Conservation (phyloP, 2,113 vertebrate genomes). For the Penelope pileata region DNA sequence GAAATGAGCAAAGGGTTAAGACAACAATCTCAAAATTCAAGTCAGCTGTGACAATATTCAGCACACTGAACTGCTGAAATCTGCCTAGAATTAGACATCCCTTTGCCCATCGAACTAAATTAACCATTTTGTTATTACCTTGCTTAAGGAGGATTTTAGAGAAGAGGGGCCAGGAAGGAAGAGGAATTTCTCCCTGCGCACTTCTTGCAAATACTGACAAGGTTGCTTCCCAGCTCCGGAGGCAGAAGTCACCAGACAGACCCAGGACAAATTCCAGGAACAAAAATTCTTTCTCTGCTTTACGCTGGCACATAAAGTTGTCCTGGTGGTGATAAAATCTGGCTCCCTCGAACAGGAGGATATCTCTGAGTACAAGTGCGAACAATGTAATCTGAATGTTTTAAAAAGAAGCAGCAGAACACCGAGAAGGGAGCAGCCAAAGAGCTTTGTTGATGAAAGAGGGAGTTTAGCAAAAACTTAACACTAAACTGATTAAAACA, state of each 20-base stretch:
- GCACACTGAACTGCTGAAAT: slow-evolving; percentile 48
- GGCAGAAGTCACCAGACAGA: slow-evolving; percentile 15
- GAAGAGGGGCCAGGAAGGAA: background rate
- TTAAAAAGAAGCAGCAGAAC: background rate
- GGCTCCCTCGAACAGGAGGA: background rate
- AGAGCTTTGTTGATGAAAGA: background rate
- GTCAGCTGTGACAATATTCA: slow-evolving; percentile 63
- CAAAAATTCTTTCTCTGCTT: background rate
- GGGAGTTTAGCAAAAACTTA: background rate
- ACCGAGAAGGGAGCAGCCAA: background rate
- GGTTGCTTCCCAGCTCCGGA: background rate
- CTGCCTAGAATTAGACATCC: slow-evolving; percentile 43
- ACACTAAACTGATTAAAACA: background rate
- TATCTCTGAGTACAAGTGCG: background rate
- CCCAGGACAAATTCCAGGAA: background rate
- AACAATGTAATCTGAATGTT: background rate
- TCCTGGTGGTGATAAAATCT: slow-evolving; percentile 13
- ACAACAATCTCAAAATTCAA: slow-evolving; percentile 60
- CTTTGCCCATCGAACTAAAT: slow-evolving; percentile 46
- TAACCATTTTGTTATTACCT: slow-evolving; percentile 37
- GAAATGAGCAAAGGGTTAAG: slow-evolving; percentile 56
- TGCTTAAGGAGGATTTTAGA: background rate
- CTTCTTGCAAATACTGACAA: background rate
- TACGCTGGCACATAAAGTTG: background rate
- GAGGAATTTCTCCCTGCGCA: background rate